Conservation (phyloP, 2,888 invertebrate species). For the Synanthedon myopaeformis region DNA sequence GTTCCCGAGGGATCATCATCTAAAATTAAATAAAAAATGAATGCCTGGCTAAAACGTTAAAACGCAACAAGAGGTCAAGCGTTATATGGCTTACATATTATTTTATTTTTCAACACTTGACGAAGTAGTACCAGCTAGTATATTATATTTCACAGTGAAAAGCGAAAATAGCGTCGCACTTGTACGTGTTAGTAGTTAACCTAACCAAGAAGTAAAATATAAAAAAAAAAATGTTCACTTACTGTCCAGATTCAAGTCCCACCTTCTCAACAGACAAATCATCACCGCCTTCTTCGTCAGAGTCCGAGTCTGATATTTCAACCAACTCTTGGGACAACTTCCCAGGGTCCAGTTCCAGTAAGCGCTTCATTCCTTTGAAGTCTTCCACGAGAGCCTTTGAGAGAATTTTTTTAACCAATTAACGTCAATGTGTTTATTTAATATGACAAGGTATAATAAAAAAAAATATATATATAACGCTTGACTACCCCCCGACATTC, state of each 20-base stretch:
- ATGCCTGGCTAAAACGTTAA: too few relatives aligned
- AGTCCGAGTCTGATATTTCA: constrained; percentile 62
- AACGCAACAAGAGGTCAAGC: too few relatives aligned
- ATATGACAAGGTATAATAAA: too few relatives aligned
- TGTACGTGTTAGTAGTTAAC: background rate
- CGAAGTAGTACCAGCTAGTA: too few relatives aligned
- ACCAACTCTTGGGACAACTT: constrained; percentile 34
- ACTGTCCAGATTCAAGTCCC: background rate
- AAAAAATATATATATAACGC: too few relatives aligned
- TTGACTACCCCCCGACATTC: too few relatives aligned
- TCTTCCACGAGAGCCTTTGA: constrained; percentile 35
- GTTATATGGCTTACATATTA: too few relatives aligned
- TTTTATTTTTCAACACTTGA: too few relatives aligned
- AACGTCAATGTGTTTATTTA: background rate
- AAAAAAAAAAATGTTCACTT: background rate
- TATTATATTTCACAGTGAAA: too few relatives aligned
- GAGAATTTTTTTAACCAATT: constrained; percentile 2
- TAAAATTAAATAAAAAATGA: too few relatives aligned
- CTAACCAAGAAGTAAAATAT: background rate
- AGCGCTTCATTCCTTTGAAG: constrained; percentile 31
- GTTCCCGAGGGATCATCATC: too few relatives aligned
- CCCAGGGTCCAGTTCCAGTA: constrained; percentile 29
- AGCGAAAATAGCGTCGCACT: too few relatives aligned
- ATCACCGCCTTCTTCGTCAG: constrained; percentile 31
- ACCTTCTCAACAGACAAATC: background rate